Evolutionary conservation across 2,797 vertebrate genomes (phyloP), one percentile per base, ranked within the genome.

Genomic region (Fistularia commersonii): DNA sequence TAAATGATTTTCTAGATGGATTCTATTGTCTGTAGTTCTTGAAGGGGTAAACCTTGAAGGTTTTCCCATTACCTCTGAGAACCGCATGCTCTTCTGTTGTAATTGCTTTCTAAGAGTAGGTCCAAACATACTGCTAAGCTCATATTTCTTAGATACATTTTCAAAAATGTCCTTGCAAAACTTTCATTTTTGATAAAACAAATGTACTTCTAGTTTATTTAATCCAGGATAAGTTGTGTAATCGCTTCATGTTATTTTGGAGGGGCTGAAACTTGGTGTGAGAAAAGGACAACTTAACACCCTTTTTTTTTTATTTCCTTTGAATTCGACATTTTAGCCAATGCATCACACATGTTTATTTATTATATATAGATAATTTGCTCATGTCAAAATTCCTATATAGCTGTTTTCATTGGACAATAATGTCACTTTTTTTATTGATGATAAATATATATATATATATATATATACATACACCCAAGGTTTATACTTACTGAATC

Each of bases 141-240:
- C 68, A 83, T 78, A 69, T 84, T 88, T 89, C 70, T 77, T 75
- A 61, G 75, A 82, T 83, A 83, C 84, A 87, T 88, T 87, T 83
- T 83, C 79, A 60, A 82, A 79, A 82, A 84, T 76, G 62, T 66
- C 69, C 77, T 72, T 72, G 77, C 80, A 76, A 78, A 86, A 77
- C 76, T n/a, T 23, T 23, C 23, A 77, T 69, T 67, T 85, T 87
- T 85, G 84, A 85, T 84, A 84, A 86, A 88, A 83, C 76, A 87
- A 78, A 81, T 84, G 76, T 86, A 68, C 74, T 61, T 72, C 51
- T 45, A 48, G 54, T 72, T 52, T 77, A 75, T 81, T 80, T 74
- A 79, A 83, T 72, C 57, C 63, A 71, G 71, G 52, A 47, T 54
- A 54, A 8, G 52, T 8, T 46, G 48, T 32, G 36, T 61, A 23